Conservation (phyloP, 2,888 invertebrate species). For the Catocala sponsa region DNA sequence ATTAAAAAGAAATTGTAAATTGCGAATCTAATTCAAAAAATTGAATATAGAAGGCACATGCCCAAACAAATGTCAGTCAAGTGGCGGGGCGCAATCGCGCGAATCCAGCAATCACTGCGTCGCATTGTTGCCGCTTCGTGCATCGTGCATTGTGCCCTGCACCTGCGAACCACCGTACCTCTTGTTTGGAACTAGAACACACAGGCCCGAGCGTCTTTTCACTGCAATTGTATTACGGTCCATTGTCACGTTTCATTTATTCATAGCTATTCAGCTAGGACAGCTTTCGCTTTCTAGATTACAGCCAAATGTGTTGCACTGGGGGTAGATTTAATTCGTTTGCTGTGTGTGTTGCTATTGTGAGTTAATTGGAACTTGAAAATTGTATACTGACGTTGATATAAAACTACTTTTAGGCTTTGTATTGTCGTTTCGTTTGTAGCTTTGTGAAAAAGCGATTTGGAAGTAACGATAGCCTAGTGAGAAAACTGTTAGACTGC, state of each 20-base stretch:
- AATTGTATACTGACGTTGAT: too few species aligned
- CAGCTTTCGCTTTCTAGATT: conserved; percentile 71
- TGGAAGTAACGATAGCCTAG: too few species aligned
- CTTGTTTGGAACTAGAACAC: conserved; percentile 83
- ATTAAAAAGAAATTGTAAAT: too few species aligned
- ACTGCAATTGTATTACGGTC: conserved; percentile 81
- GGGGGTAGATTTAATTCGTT: conserved; percentile 8
- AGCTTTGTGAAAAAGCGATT: too few species aligned
- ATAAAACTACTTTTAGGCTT: too few species aligned
- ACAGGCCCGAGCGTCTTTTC: conserved; percentile 79
- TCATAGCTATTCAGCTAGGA: conserved; percentile 65
- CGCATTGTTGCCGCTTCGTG: conserved; percentile 68
- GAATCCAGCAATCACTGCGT: conserved; percentile 49
- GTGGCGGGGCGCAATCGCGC: conserved; percentile 61
- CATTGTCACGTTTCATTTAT: conserved; percentile 83
- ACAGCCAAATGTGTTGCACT: conserved; percentile 51
- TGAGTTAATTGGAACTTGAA: not conserved
- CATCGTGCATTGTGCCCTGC: conserved; percentile 69
- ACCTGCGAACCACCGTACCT: conserved; percentile 77
- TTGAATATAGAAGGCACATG: conserved; percentile 27
- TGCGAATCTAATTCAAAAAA: not conserved
- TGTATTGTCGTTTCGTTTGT: too few species aligned
- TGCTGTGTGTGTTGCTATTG: not conserved
- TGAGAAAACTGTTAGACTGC: too few species aligned
- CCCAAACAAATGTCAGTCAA: conserved; percentile 57